Evolutionary conservation across 2,888 invertebrate species (phyloP).

Genomic region (Yponomeuta malinellus): DNA sequence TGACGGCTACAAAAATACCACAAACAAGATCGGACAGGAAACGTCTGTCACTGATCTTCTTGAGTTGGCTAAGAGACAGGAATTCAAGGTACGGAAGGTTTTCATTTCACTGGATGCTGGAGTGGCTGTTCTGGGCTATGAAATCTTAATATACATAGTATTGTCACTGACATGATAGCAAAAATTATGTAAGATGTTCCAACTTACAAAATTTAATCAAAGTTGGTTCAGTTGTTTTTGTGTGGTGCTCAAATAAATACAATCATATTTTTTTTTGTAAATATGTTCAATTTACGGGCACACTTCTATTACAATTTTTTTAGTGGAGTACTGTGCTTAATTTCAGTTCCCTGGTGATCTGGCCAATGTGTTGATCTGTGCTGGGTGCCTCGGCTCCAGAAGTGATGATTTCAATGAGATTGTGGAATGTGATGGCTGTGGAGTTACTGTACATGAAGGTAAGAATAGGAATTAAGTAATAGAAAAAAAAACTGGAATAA

Average conservation of each 20-base stretch:
- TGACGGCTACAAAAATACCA: conserved; percentile 45
- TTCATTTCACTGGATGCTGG: not conserved
- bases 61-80: conserved; percentile 56
- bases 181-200: no score
- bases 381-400: conserved; percentile 93
- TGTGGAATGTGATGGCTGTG: conserved; percentile 97
- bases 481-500: no score
- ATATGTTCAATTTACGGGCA: no score
- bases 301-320: no score
- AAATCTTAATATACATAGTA: no score
- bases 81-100: conserved; percentile 52
- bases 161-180: not conserved
- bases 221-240: no score
- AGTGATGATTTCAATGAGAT: conserved; percentile 97
- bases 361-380: conserved; percentile 88
- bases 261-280: no score
- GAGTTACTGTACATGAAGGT: conserved; percentile 97
- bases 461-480: conserved; percentile 18
- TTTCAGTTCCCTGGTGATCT: conserved; percentile 64
- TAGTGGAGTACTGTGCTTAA: not conserved
- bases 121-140: no score
- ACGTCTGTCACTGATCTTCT: conserved; percentile 56
- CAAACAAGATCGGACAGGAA: conserved; percentile 54
- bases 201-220: no score
- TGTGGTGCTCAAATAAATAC: no score